Evolutionary conservation across 2,797 vertebrate species (phyloP), one percentile per base, ranked within the genome.

Genomic region (Diplodus sargus): DNA sequence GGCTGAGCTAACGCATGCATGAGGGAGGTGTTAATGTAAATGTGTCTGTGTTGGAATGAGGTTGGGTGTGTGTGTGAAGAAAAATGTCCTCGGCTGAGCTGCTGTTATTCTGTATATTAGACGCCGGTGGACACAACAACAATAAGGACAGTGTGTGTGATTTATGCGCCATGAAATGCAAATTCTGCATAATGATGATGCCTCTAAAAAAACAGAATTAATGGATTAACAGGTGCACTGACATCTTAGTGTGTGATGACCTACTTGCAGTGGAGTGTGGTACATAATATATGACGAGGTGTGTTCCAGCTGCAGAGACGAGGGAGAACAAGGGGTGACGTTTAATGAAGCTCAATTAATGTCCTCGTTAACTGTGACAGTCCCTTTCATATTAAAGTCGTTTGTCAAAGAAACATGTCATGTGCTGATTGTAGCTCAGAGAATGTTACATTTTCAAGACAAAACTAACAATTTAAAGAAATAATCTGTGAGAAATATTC

Each of bases 171-270:
- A 39, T 66, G n/a, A 73, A 78, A 56, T 25, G 57, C 64, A 56
- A 42, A 78, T 68, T 81, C 83, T 83, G 85, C 85, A 70, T 75
- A 64, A 74, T 74, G 30, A 64, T 53, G 51, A 68, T 23, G 51
- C 30, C 52, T 49, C 17, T 48, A 18, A 59, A 34, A 61, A 66
- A 59, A 72, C 18, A 54, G 39, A 69, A 79, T 74, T 4, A 82
- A 82, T 67, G 42, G 51, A 74, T 69, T 74, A 85, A 83, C 79
- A 86, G 83, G 76, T 86, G 83, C 74, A 60, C 56, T 63, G 47
- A 73, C 62, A 76, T 48, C 34, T n/a, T 47, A 34, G 61, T 47
- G 20, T 73, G 39, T 28, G 45, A 57, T 81, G 81, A 84, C 81
- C 84, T 85, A 83, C 79, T 88, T 92, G 62, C 45, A 51, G 63